A percentile compares a stretch with the other conserved stretches of the same genome.
These are phyloP conservation scores for Mellilla xanthometata DNA, from an alignment of 2,888 invertebrate species.

Conservation along the genomic window DNA sequence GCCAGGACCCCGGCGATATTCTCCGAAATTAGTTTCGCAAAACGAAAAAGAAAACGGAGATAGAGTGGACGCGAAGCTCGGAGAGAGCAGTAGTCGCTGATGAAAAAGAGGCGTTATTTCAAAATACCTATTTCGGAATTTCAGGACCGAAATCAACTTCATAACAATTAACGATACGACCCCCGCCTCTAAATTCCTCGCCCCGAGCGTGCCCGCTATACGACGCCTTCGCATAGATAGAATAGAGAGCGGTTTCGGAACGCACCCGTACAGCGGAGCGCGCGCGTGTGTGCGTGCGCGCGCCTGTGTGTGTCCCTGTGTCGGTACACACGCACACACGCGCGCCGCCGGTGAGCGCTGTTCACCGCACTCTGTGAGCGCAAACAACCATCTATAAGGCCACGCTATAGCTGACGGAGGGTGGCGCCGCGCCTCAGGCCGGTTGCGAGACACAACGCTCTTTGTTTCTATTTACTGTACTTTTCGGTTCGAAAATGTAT, in stretches of 20 bases:
- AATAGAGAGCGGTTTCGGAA: slow-evolving; percentile 83
- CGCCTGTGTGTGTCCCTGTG: slow-evolving; percentile 47
- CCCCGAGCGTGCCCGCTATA: slow-evolving; percentile 81
- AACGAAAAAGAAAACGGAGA: slow-evolving; percentile 12
- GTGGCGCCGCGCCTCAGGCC: slow-evolving; percentile 68
- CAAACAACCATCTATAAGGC: slow-evolving; percentile 84
- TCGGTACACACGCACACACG: slow-evolving; percentile 65
- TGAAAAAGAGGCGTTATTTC: slow-evolving; percentile 78
- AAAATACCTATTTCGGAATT: slow-evolving; percentile 81
- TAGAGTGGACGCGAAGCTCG: neutral
- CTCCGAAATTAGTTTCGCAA: slow-evolving; percentile 28
- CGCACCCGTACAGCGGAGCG: slow-evolving; percentile 66
- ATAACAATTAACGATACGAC: slow-evolving; percentile 83
- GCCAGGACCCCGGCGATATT: slow-evolving; percentile 1
- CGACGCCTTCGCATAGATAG: slow-evolving; percentile 83
- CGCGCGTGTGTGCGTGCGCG: slow-evolving; percentile 50
- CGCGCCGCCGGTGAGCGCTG: slow-evolving; percentile 78
- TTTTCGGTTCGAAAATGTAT: slow-evolving; percentile 22
- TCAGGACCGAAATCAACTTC: slow-evolving; percentile 83
- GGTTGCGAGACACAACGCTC: slow-evolving; percentile 47
- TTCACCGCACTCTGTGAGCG: slow-evolving; percentile 84
- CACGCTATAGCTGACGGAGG: slow-evolving; percentile 82
- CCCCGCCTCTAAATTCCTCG: slow-evolving; percentile 83
- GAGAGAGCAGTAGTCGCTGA: slow-evolving; percentile 35
- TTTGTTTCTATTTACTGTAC: slow-evolving; percentile 39